Base-by-base conservation (phyloP, 2,888 invertebrate genomes). In the Hyppa rectilinea region DNA sequence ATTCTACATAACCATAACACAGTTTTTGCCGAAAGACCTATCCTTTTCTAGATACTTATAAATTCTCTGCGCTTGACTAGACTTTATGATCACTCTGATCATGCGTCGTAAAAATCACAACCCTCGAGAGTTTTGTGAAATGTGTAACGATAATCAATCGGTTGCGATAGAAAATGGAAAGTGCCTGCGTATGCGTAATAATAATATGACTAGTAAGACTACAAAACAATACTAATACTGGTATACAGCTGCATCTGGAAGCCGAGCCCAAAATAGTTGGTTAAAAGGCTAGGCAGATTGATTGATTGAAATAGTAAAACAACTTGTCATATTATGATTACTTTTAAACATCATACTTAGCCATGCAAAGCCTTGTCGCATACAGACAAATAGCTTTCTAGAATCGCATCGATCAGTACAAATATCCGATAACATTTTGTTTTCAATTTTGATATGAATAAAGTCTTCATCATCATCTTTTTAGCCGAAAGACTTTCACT, bases 1-100 rank as follows among this genome's bases (percentile, higher is more conserved):
- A 0, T 29, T 38, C 29, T 14, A 29, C 29, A 56, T 12, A 31
- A 47, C 36, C 5, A 12, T 9, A 43, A 36, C 12, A 34, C 17
- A 69, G n/a, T 40, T 14, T 70, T 69, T 38, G 12, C n/a, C 49
- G n/a, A 70, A 53, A 67, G 14, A 40, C 38, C 26, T 70, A 36
- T 52, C 4, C 45, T 40, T 36, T 29, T 45, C 38, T 26, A 58
- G 38, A 45, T 52, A 58, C 38, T 77, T 69, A 69, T 73, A 58
- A 77, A 73, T 58, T 77, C 31, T 52, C 58, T 20, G 5, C 52
- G 45, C 58, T 69, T 6, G 45, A 77, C 38, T 69, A 77, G 31
- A 69, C 72, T 73, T 77, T 73, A 77, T 77, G 56, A 45, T 40
- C 50, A 20, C 29, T 77, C 50, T 69, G 70, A 73, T 69, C 73